Conservation (phyloP, 2,888 invertebrate genomes). For the Synergus itoensis region DNA sequence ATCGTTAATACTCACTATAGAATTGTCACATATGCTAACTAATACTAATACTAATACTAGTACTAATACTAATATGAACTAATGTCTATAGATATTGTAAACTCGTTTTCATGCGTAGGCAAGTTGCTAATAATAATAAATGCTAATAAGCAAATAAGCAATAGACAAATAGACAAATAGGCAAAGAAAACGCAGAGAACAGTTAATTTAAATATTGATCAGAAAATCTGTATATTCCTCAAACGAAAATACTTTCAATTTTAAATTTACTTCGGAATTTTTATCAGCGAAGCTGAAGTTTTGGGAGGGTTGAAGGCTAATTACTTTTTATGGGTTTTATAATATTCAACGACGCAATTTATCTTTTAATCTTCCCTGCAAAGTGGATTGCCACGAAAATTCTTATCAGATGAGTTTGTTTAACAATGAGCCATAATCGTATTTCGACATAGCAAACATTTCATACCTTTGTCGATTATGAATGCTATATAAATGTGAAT, state of each 20-base stretch:
- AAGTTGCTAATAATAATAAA: neutral
- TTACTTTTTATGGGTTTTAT: too few relatives aligned
- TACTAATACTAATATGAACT: too few relatives aligned
- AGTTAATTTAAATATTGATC: neutral
- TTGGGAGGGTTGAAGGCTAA: too few relatives aligned
- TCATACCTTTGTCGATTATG: neutral
- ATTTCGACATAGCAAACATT: neutral
- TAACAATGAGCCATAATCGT: neutral
- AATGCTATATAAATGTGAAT: neutral
- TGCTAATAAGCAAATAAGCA: neutral
- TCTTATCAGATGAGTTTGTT: slow-evolving; percentile 1
- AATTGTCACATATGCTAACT: neutral
- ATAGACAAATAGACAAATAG: neutral
- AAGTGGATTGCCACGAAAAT: neutral
- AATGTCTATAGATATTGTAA: neutral
- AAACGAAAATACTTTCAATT: neutral
- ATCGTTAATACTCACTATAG: neutral
- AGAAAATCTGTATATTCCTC: neutral
- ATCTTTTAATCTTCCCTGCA: neutral
- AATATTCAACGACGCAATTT: neutral
- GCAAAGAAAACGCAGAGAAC: neutral
- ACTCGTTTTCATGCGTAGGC: neutral
- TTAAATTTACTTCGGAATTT: too few relatives aligned
- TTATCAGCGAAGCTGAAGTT: too few relatives aligned
- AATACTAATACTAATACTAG: neutral